Conservation (phyloP, 2,113 vertebrate species). For the Cinclus cinclus region DNA sequence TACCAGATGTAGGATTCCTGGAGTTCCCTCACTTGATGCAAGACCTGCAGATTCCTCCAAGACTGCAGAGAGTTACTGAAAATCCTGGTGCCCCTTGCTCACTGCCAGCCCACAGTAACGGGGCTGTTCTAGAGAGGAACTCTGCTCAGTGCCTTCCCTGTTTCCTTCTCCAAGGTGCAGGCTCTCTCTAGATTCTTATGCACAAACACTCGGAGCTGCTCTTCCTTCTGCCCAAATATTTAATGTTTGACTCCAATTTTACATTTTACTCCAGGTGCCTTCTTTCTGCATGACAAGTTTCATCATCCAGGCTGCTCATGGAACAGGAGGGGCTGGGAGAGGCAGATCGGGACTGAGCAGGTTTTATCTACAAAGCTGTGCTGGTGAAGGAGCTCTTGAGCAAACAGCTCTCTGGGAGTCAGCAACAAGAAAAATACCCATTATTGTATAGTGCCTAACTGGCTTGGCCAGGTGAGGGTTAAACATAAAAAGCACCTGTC, state of each 20-base stretch:
- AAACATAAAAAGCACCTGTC: not conserved
- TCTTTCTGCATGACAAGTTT: not conserved
- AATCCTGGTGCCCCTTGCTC: not conserved
- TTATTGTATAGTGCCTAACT: not conserved
- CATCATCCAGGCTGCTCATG: not conserved
- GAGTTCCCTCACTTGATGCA: not conserved
- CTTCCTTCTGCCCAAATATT: not conserved
- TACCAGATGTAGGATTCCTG: not conserved
- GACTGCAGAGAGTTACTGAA: not conserved
- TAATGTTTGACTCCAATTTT: not conserved
- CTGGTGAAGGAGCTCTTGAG: not conserved
- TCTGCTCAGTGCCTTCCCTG: not conserved
- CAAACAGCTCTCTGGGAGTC: not conserved
- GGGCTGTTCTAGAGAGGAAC: not conserved
- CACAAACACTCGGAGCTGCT: not conserved
- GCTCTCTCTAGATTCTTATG: not conserved
- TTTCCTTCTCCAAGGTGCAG: not conserved
- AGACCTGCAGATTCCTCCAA: not conserved
- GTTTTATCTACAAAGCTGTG: not conserved
- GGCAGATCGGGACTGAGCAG: not conserved
- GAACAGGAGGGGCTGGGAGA: not conserved
- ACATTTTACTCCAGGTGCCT: not conserved
- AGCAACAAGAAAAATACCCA: not conserved
- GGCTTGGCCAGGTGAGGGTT: not conserved
- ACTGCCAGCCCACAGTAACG: rapidly evolving